Evolutionary conservation across 2,888 invertebrate genomes (phyloP).

Genomic region (Ectropis crepuscularia): DNA sequence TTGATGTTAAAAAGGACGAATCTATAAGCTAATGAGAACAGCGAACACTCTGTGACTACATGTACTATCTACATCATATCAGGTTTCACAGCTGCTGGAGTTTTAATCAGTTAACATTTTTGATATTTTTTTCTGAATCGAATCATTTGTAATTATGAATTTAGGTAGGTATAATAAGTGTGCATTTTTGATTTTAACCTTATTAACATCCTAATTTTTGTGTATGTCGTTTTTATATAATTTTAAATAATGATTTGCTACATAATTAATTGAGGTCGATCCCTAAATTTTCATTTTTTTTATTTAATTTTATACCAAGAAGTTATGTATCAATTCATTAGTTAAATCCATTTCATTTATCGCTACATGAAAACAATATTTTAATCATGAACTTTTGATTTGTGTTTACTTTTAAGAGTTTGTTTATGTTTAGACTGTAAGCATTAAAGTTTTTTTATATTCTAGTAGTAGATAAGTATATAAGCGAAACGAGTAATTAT

Average conservation of each 20-base stretch:
- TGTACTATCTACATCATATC: background rate
- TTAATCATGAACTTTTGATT: conserved; percentile 83
- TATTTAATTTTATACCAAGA: conserved; percentile 51
- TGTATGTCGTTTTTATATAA: conserved; percentile 62
- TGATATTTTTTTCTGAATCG: conserved; percentile 55
- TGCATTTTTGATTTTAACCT: conserved; percentile 83
- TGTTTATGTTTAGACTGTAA: conserved; percentile 70
- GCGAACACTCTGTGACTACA: conserved; percentile 44
- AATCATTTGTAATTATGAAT: conserved; percentile 68
- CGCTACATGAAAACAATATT: conserved; percentile 48
- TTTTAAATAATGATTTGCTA: conserved; percentile 66
- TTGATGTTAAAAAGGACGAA: conserved; percentile 74
- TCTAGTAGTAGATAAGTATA: conserved; percentile 35
- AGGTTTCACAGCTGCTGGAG: conserved; percentile 53
- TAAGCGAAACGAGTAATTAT: conserved; percentile 1
- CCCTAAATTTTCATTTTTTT: conserved; percentile 7
- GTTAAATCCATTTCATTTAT: conserved; percentile 45
- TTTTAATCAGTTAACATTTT: conserved; percentile 82
- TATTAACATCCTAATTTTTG: conserved; percentile 79
- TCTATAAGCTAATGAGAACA: conserved; percentile 41
- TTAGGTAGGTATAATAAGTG: conserved; percentile 55
- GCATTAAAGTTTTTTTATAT: conserved; percentile 50
- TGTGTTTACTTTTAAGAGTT: conserved; percentile 68
- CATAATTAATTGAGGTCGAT: conserved; percentile 63
- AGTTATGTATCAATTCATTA: conserved; percentile 73